Base-by-base conservation (phyloP, 2,797 vertebrate genomes). In the Sebastes glaucus region DNA sequence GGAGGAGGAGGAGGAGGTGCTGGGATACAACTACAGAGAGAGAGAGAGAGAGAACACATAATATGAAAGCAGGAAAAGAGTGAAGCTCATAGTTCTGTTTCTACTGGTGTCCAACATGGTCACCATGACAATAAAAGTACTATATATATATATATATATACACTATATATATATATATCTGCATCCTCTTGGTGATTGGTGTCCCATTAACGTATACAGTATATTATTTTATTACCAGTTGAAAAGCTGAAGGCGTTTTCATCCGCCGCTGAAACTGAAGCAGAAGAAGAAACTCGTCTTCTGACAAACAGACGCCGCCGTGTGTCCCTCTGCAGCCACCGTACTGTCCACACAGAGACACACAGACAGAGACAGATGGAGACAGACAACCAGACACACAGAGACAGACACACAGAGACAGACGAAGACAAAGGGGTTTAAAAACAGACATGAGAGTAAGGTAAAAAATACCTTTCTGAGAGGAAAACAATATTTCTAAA, bases 191-290 rank as follows among this genome's bases (percentile, higher is more conserved):
- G 11, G 35, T 38, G 35, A 38, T 38, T 35, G 33, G 33, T 0
- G 33, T 38, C 35, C 35, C 35, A 38, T 14, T 38, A 38, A 49
- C 0, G 42, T 49, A 49, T 49, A 27, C 7, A 57, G 27, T 56
- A 13, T 25, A 46, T 46, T 46, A 46, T 16, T 32, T 65, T 25
- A 65, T 2, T 66, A 66, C 98, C 97, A 97, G 92, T 53, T 97
- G 94, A 92, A 98, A 99, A 20, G 95, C 82, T 74, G 96, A 96
- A 27, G 95, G 85, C 66, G 35, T 95, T 78, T 93, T 94, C 83
- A 98, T 91, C 86, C 97, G 97, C 70, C 94, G 94, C 65, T 95
- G 76, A 87, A 98, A 98, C 89, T 94, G 95, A 66, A 92, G 93
- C 53, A 98, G 83, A 68, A 96, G 89, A 74, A 96, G 89, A 65